Evolutionary conservation across 2,797 vertebrate genomes (phyloP).

Genomic region (Paratrypauchen microcephalus): DNA sequence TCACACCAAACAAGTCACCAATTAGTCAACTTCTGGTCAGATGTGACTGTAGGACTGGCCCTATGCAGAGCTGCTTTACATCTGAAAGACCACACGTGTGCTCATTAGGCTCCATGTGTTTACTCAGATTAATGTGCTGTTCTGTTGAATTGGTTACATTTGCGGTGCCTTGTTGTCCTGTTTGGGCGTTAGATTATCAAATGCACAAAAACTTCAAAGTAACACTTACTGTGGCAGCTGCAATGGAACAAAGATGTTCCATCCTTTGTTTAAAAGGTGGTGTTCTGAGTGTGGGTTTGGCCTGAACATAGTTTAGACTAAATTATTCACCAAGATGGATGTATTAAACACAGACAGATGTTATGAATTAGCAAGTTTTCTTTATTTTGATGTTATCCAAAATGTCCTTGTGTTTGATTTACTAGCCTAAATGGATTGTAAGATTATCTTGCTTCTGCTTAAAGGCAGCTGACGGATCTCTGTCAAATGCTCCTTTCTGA

Average conservation of each 20-base stretch:
- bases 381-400: neutral
- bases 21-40: conserved; percentile 5
- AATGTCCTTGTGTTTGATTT: neutral
- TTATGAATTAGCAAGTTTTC: neutral
- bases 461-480: neutral
- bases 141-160: conserved; percentile 25
- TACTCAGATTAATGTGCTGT: conserved; percentile 9
- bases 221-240: neutral
- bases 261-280: conserved; percentile 3
- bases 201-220: neutral
- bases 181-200: neutral
- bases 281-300: neutral
- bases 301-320: neutral
- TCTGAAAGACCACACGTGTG: conserved; percentile 40
- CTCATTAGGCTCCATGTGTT: conserved; percentile 14
- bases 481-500: neutral
- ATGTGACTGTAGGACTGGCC: neutral
- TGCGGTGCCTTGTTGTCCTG: neutral
- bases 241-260: conserved; percentile 8
- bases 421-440: neutral
- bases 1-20: neutral
- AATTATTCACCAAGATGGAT: neutral
- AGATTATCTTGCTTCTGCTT: neutral
- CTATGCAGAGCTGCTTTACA: conserved; percentile 35
- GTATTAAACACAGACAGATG: neutral